These are phyloP conservation scores for Gorilla gorilla DNA, from an alignment of 2,113 vertebrate genomes.

Conservation along the genomic window DNA sequence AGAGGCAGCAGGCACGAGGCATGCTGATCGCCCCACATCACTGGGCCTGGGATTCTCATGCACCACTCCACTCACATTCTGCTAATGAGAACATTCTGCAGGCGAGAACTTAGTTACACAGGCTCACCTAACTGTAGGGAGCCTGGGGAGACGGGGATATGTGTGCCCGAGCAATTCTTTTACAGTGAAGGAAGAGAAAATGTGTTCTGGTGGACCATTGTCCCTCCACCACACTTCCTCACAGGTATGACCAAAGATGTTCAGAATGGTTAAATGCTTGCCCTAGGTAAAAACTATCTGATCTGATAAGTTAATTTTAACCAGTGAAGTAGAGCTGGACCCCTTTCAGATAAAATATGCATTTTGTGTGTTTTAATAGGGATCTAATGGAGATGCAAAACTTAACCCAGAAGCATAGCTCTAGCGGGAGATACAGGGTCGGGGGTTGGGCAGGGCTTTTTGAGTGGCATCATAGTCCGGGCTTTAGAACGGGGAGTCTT, in stretches of 20 bases:
- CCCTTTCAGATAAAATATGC: not conserved
- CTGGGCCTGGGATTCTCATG: not conserved
- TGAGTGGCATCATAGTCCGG: not conserved
- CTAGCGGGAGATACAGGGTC: rapidly evolving
- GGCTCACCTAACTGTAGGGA: not conserved
- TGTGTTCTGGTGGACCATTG: not conserved
- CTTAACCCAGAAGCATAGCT: not conserved
- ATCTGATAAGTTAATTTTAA: not conserved
- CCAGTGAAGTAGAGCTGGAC: not conserved
- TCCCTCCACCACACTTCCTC: not conserved
- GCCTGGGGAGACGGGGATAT: not conserved
- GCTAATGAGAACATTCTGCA: too few species aligned
- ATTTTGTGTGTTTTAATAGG: not conserved
- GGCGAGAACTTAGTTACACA: not conserved
- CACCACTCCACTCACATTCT: not conserved
- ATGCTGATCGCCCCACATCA: rapidly evolving
- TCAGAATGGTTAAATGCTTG: not conserved
- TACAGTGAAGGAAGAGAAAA: not conserved
- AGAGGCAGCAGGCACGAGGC: not conserved
- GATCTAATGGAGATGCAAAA: not conserved
- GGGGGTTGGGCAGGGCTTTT: not conserved
- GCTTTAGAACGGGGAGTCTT: not conserved
- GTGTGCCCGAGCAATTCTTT: not conserved
- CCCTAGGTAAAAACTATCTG: not conserved
- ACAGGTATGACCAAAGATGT: not conserved